Percentiles rank a stretch among this genome's conserved stretches.
phyloP scores from a whole-genome alignment of 2,113 vertebrate genomes.

The Semicossyphus pulcher region DNA sequence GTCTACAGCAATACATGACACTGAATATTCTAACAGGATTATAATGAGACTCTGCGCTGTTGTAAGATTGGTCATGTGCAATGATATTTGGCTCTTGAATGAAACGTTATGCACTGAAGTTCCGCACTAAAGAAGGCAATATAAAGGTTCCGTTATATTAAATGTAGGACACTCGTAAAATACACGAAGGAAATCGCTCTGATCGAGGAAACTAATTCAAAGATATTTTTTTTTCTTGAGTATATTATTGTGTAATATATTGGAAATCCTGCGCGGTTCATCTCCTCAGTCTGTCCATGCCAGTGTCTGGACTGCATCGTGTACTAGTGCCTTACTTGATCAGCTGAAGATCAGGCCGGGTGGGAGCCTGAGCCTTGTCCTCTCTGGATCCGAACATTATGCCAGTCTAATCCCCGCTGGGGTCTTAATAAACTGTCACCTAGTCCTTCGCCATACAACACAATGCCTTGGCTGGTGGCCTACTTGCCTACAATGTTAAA shows the following conservation, averaged over 20 bases:
- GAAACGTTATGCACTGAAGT: slow-evolving; percentile 70
- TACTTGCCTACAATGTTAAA: slow-evolving; percentile 63
- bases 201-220: slow-evolving; percentile 26
- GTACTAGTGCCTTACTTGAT: slow-evolving; percentile 86
- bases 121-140: slow-evolving; percentile 66
- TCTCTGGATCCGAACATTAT: slow-evolving; percentile 71
- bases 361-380: slow-evolving; percentile 65
- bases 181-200: slow-evolving; percentile 33
- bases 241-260: slow-evolving; percentile 35
- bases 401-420: slow-evolving; percentile 61
- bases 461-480: slow-evolving; percentile 78
- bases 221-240: slow-evolving; percentile 14
- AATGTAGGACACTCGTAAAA: slow-evolving; percentile 38
- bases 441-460: slow-evolving; percentile 71
- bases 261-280: slow-evolving; percentile 31
- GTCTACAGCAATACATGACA: slow-evolving; percentile 59
- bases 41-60: slow-evolving; percentile 43
- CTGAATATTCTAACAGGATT: slow-evolving; percentile 38
- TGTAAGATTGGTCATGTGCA: slow-evolving; percentile 49
- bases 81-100: slow-evolving; percentile 42
- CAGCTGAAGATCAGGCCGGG: slow-evolving; percentile 66
- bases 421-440: slow-evolving; percentile 56
- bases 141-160: slow-evolving; percentile 55
- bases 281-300: slow-evolving; percentile 47
- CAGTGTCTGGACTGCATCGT: slow-evolving; percentile 78